A percentile compares a stretch with the other conserved stretches of the same genome.
These are phyloP conservation scores for Acipenser transmontanus DNA, from an alignment of 2,797 vertebrate genomes.

Conservation along the genomic window DNA sequence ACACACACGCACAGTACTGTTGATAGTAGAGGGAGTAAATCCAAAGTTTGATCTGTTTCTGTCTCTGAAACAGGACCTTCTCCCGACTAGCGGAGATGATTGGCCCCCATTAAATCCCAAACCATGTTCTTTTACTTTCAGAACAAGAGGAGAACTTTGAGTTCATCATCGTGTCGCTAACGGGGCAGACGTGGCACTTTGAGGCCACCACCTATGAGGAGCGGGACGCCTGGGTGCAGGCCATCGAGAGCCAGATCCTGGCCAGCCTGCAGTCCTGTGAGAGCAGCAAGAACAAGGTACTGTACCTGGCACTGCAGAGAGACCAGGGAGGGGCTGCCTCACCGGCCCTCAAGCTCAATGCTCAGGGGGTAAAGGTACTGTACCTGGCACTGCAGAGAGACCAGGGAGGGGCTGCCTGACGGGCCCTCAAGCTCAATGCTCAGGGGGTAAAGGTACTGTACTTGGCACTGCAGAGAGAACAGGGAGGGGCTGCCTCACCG, in stretches of 20 bases:
- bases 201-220: conserved; percentile 91
- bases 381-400: accelerated
- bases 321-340: not conserved
- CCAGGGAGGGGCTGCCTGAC: not conserved
- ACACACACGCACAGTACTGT: too few species aligned
- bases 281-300: conserved; percentile 96
- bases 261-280: conserved; percentile 93
- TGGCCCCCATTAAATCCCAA: too few species aligned
- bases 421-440: too few species aligned
- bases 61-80: too few species aligned
- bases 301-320: not conserved
- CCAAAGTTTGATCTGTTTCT: too few species aligned
- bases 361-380: conserved; percentile 4
- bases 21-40: too few species aligned
- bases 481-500: not conserved
- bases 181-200: conserved; percentile 93
- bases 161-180: conserved; percentile 93
- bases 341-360: too few species aligned
- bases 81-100: too few species aligned
- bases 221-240: conserved; percentile 90
- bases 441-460: conserved; percentile 39
- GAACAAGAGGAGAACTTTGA: conserved; percentile 97
- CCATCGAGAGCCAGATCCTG: conserved; percentile 92
- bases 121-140: conserved; percentile 37
- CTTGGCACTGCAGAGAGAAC: accelerated